Base-by-base conservation (phyloP, 2,113 vertebrate genomes). In the Plestiodon gilberti region DNA sequence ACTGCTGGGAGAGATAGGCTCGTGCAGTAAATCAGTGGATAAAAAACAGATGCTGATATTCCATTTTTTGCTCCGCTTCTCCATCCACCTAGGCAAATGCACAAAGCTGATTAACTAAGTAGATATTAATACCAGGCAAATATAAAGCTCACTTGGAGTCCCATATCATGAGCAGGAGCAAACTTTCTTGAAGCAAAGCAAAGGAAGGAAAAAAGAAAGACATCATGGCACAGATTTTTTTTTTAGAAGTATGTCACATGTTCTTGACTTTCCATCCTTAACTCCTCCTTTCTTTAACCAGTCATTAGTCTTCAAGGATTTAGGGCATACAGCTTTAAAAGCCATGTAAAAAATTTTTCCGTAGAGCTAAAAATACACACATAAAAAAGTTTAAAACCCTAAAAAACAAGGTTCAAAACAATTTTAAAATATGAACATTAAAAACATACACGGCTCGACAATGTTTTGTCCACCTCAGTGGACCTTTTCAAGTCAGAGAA, bases 1-100 rank as follows among this genome's bases (percentile, higher is more conserved):
- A 62, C 77, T 86, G 84, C 38, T 9, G 30, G 57, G 78, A 62
- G 84, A 86, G 78, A 86, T 86, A 86, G 78, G 20, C 84, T 52
- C 33, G 52, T 48, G 77, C 57, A 43, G 14, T 43, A 80, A 86
- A 80, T 61, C 84, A 71, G 67, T 62, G 30, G 65, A 52, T 59
- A n/a, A 59, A 85, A 48, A 78, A 70, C 33, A 61, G 64, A 6
- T 13, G 40, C 20, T 30, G 84, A 79, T 59, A 38, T 79, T n/a
- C 28, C 48, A 22, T 25, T 40, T 40, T 70, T 64, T 70, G n/a
- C 30, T 70, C 20, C 2, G 52, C 76, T 61, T 59, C 35, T 30
- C 25, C 52, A 25, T 22, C 76, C 23, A 64, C 40, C 28, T 30
- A 64, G 84, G 77, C 57, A 74, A 80, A 86, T 78, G 40, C 64